Evolutionary conservation across 1,140 invertebrate genomes (phyloP), one percentile per base, ranked within the genome.

Genomic region (Drosophila triauraria): DNA sequence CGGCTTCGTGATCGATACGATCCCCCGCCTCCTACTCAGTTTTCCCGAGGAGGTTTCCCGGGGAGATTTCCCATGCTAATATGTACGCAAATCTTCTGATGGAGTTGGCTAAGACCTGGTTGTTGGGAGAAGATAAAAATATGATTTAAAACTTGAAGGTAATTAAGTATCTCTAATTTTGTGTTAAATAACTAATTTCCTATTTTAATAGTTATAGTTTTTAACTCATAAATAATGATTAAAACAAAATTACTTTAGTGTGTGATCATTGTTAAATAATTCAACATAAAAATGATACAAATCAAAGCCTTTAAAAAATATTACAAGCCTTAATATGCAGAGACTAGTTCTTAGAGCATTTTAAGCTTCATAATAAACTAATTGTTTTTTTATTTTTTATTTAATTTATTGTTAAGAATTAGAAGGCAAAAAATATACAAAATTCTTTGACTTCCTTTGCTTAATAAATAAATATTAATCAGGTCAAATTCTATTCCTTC

Each of bases 11-110:
- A 74, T 74, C 70, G 54, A 74, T 72, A 56, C 51, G 35, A 56
- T 54, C 51, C 51, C 12, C 40, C 53, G 20, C 38, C 44, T 44
- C 17, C 30, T 43, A 47, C 40, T 61, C 57, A 56, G 72, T 47
- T 80, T 68, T 72, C 59, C 25, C 2, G 27, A 4, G 27, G 27
- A n/a, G 47, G 10, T 61, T 47, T 58, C 47, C 58, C 47, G 35
- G 46, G 30, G 35, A 70, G 60, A 86, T 63, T 82, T 82, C 70
- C 70, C 83, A 87, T 86, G 82, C 82, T 87, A 87, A 86, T 87
- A 59, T 25, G 5, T 17, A 9, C 4, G 6, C 12, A 32, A 3
- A 25, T 62, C 15, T 35, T 15, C 3, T 44, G 15, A 7, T 25
- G 57, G 20, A 43, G 35, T 71, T 38, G 60, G 40, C 64, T 38